These are phyloP conservation scores for Drosophila mauritiana DNA, from an alignment of 1,140 invertebrate species.

Conservation along the genomic window DNA sequence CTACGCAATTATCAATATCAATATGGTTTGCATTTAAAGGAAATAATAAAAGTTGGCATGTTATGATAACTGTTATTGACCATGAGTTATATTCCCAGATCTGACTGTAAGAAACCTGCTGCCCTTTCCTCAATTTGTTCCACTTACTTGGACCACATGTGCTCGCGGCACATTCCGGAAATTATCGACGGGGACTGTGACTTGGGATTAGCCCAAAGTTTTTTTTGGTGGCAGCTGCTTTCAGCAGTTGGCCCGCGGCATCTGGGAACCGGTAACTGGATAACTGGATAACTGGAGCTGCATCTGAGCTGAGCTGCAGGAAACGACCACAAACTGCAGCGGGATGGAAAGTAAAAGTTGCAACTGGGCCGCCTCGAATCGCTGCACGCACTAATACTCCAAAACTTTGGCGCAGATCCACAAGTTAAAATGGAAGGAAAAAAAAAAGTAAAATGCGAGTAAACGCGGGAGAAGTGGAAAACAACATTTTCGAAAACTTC, in stretches of 20 bases:
- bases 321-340: slow-evolving; percentile 18
- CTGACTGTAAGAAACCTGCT: not conserved
- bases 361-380: slow-evolving; percentile 42
- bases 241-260: slow-evolving; percentile 12
- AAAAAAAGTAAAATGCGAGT: slow-evolving; percentile 1
- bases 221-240: slow-evolving; percentile 7
- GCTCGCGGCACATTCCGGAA: slow-evolving; percentile 1
- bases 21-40: too few species aligned
- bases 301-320: slow-evolving; percentile 1
- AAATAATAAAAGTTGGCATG: too few species aligned
- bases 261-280: slow-evolving; percentile 27
- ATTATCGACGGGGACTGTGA: not conserved
- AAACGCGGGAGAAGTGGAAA: slow-evolving; percentile 22
- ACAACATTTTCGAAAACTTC: slow-evolving; percentile 50
- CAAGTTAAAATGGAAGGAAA: slow-evolving; percentile 1
- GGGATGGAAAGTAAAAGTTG: slow-evolving; percentile 63
- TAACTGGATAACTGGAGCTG: slow-evolving; percentile 8
- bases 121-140: slow-evolving; percentile 7
- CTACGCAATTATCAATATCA: too few species aligned
- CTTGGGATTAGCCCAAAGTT: slow-evolving; percentile 36
- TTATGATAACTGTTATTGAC: not conserved
- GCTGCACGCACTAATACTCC: slow-evolving; percentile 45
- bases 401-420: slow-evolving; percentile 20
- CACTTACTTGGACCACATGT: not conserved
- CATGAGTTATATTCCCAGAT: not conserved